Base-by-base conservation (phyloP, 1,140 invertebrate genomes). In the Brachionus calyciflorus region DNA sequence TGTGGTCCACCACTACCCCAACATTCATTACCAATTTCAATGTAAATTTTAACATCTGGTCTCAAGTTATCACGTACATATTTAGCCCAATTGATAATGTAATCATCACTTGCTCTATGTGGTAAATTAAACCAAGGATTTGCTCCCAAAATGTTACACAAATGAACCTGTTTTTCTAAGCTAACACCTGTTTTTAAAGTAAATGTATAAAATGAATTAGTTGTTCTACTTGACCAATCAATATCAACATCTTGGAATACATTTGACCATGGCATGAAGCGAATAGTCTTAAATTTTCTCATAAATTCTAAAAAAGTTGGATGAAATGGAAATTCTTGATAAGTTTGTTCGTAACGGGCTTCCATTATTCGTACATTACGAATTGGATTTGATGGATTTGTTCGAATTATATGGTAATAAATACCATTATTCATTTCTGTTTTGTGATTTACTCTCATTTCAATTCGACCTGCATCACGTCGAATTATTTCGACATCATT, bases 61-160 rank as follows among this genome's bases (percentile, higher is more conserved):
- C 80, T 73, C 0, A 81, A 76, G 6, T 41, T 77, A 14, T 78
- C 48, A 51, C 79, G 77, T 2, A 79, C 77, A 21, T 79, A 26
- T 5, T 46, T 21, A 10, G 80, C 80, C 73, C 80, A 80, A n/a
- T 79, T 40, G 40, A n/a, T 76, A 26, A 81, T 44, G 33, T 77
- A 81, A 33, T 81, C 63, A 55, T 81, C 80, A 46, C 79, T 78
- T 33, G 80, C 80, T 40, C 80, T 79, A 75, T 81, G 80, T 6
- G 80, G 80, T 41, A 80, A 78, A 65, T 79, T 79, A 46, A 81
- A 80, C 80, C 80, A 81, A 9, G 80, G 80, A 48, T 77, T 79
- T 14, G 79, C 76, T 4, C 80, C 80, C 17, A 81, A 26, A 12
- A 49, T 78, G 48, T 81, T 81, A 41, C 77, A 48, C 0, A 81